Base-by-base conservation (phyloP, 2,797 vertebrate species). In the Lemur catta region DNA sequence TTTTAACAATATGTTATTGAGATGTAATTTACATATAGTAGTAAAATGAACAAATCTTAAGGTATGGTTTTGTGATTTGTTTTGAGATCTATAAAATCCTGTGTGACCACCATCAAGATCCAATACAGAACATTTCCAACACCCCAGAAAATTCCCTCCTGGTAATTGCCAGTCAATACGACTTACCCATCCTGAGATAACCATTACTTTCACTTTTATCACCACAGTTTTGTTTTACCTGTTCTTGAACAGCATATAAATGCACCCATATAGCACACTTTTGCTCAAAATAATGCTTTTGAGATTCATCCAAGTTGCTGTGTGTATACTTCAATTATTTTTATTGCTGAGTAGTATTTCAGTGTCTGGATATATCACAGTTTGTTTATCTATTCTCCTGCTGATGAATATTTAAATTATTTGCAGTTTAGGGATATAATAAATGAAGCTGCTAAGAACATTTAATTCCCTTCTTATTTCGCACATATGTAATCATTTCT, bases 11-110 rank as follows among this genome's bases (percentile, higher is more conserved):
- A 35, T 63, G 8, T 84, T 52, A 61, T 28, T 81, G 26, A 92
- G 26, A 67, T 69, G 2, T 69, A 63, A 87, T 84, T 63, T 92
- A 20, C 15, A 75, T 26, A 15, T n/a, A 55, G 26, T n/a, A 81
- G 5, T 93, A 79, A 91, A 84, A 76, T 81, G 57, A 91, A 81
- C 26, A 86, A 28, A 85, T 90, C 24, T 35, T 94, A 24, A 93
- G 38, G 17, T 72, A 88, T 72, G 18, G 13, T 67, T 93, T 90
- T 78, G 59, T 78, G 52, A 61, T 22, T 11, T 65, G 24, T 76
- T 69, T 76, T 81, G 38, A 79, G 20, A 50, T 26, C 30, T 55
- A 30, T 46, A 79, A 57, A 59, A 55, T 11, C 52, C 71, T 48
- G 3, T 46, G 41, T 43, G 22, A 57, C 76, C 65, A 59, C 48